These are phyloP conservation scores for Anolis sagrei DNA, from an alignment of 2,113 vertebrate species.

Conservation along the genomic window DNA sequence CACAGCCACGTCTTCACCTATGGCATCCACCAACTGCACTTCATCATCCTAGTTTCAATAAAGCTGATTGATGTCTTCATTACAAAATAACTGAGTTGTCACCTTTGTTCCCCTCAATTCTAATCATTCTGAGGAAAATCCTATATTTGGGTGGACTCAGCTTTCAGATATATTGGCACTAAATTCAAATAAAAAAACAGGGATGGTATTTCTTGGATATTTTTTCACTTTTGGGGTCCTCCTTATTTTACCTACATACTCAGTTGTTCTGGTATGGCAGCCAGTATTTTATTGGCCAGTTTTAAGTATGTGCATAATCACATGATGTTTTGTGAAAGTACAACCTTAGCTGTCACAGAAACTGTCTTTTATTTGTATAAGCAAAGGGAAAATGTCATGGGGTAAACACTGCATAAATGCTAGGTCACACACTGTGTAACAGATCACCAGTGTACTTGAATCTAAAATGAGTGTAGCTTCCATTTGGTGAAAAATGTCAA, in stretches of 20 bases:
- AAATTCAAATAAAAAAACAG: not conserved
- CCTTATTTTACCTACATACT: not conserved
- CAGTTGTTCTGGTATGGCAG: not conserved
- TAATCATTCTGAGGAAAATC: not conserved
- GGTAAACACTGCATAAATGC: not conserved
- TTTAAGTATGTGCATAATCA: not conserved
- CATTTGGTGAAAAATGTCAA: not conserved
- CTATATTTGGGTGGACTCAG: not conserved
- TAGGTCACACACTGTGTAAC: constrained; percentile 11
- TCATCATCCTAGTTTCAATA: no score
- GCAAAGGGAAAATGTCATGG: not conserved
- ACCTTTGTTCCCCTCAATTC: not conserved
- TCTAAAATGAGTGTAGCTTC: not conserved
- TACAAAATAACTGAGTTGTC: not conserved
- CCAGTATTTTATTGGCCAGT: not conserved
- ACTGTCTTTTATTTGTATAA: not conserved
- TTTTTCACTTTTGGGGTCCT: not conserved
- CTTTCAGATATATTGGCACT: not conserved
- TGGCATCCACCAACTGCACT: not conserved
- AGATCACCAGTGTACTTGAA: constrained; percentile 1
- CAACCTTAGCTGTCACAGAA: constrained; percentile 2
- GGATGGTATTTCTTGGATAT: not conserved
- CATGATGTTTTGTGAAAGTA: not conserved
- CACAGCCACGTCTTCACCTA: no score
- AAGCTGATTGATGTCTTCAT: not conserved